A percentile compares a stretch with the other conserved stretches of the same genome.
These are phyloP conservation scores for Hemiprocne comata DNA, from an alignment of 2,113 vertebrate species.

Conservation along the genomic window DNA sequence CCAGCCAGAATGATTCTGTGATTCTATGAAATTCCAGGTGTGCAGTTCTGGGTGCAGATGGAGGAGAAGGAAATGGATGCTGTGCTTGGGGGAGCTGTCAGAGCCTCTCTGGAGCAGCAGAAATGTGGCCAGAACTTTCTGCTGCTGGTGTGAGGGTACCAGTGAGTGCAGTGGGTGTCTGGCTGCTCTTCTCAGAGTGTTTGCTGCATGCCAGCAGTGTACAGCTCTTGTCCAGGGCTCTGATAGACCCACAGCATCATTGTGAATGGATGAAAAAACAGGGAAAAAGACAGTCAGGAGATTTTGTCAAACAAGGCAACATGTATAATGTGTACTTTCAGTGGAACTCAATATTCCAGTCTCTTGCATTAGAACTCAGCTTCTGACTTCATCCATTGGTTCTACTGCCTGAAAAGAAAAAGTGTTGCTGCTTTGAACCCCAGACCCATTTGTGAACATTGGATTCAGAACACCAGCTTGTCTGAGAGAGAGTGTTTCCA, in stretches of 20 bases:
- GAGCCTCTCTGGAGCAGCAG: background rate
- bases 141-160: fast-evolving
- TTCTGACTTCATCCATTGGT: background rate
- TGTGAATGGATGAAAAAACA: background rate
- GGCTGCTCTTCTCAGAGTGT: fast-evolving
- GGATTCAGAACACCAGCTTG: background rate
- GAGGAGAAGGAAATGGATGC: fast-evolving
- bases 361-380: background rate
- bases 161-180: fast-evolving
- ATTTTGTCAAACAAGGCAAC: background rate
- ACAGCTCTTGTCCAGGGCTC: background rate
- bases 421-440: background rate
- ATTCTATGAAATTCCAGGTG: background rate
- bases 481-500: background rate
- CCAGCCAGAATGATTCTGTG: no score
- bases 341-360: fast-evolving
- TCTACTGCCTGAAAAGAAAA: background rate
- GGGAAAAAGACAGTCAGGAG: background rate
- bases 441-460: background rate
- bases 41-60: background rate
- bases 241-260: fast-evolving
- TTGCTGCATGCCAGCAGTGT: background rate
- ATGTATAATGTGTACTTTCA: background rate
- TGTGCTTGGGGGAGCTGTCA: background rate
- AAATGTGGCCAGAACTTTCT: background rate